These are phyloP conservation scores for Aurelia sp. DNA, from an alignment of 30 jellyfish, hydroid and myxozoan genomes.

Conservation along the genomic window DNA sequence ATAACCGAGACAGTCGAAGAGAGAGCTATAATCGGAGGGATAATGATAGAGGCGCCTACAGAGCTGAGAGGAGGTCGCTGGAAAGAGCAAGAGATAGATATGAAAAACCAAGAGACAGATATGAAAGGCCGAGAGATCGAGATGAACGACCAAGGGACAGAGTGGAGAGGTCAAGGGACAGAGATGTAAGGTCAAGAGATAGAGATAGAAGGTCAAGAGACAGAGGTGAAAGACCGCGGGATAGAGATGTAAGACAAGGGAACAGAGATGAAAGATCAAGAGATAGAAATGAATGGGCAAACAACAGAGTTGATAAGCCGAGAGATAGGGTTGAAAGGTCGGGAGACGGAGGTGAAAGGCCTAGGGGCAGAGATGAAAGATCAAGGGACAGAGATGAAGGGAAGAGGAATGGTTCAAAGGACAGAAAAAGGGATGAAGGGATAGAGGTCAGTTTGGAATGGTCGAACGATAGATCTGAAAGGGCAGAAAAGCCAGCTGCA, in stretches of 20 bases:
- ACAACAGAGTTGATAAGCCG: neutral
- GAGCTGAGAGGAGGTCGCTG: neutral
- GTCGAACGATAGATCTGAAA: neutral
- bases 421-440: neutral
- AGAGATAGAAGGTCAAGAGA: neutral
- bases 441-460: neutral
- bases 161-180: neutral
- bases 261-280: neutral
- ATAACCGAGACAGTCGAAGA: neutral
- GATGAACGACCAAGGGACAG: neutral
- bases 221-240: neutral
- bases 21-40: neutral
- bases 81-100: neutral
- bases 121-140: neutral
- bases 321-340: neutral
- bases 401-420: slow-evolving; percentile 9
- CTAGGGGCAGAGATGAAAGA: neutral
- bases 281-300: neutral
- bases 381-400: neutral
- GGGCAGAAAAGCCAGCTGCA: neutral
- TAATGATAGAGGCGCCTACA: neutral
- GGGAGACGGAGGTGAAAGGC: slow-evolving; percentile 1
- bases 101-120: neutral
- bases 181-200: neutral
- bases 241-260: neutral